Evolutionary conservation across 2,113 vertebrate species (phyloP).

Genomic region (Cyanistes caeruleus): DNA sequence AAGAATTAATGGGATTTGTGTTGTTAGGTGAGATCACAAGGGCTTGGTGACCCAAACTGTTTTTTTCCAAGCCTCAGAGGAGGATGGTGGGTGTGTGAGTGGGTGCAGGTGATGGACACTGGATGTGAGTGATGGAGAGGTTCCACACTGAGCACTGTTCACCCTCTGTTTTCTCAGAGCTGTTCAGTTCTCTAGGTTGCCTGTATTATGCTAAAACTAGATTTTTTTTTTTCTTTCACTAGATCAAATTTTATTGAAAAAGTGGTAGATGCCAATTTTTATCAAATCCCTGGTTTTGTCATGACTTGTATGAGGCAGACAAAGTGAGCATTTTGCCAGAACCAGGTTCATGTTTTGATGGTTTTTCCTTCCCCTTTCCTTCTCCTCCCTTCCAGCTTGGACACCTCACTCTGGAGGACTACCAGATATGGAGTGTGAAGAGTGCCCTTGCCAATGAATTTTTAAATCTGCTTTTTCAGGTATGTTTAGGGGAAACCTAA

Average conservation of each 20-base stretch:
- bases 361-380: background rate
- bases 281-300: background rate
- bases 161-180: background rate
- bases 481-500: constrained; percentile 51
- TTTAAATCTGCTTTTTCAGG: constrained; percentile 98
- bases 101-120: no score
- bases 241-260: background rate
- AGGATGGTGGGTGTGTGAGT: background rate
- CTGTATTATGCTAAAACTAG: background rate
- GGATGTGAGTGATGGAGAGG: background rate
- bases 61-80: background rate
- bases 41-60: background rate
- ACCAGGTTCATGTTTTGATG: background rate
- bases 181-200: background rate
- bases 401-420: constrained; percentile 95
- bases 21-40: background rate
- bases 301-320: background rate
- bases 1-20: background rate
- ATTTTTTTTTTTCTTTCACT: background rate
- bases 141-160: background rate
- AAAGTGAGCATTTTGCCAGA: background rate
- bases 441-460: constrained; percentile 97
- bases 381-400: constrained; percentile 78
- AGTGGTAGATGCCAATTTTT: background rate
- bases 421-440: constrained; percentile 99